Percentiles rank a stretch among this genome's conserved stretches.
phyloP scores from a whole-genome alignment of 2,797 vertebrate genomes.

The Enteromius treurensis region DNA sequence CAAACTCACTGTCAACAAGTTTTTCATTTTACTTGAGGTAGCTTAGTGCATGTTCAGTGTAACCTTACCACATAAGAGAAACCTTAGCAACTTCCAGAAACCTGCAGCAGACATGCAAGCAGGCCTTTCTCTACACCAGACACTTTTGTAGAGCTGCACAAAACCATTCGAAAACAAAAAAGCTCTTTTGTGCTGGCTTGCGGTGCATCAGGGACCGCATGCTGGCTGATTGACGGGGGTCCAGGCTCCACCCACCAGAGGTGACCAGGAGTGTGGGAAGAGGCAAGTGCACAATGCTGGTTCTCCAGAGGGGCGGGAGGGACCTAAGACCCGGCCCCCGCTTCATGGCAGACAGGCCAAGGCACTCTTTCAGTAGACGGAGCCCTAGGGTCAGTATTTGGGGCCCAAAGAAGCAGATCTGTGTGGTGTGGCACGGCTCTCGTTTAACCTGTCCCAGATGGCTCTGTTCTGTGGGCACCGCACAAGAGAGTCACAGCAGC shows the following conservation, averaged over 20 bases:
- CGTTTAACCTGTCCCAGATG: conserved; percentile 59
- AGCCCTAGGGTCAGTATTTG: conserved; percentile 57
- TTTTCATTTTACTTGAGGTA: conserved; percentile 26
- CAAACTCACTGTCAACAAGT: background rate
- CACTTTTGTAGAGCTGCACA: conserved; percentile 55
- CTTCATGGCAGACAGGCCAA: conserved; percentile 58
- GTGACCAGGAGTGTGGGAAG: conserved; percentile 66
- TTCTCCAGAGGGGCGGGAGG: conserved; percentile 41
- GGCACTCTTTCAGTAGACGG: conserved; percentile 54
- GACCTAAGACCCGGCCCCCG: conserved; percentile 41
- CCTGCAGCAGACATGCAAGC: conserved; percentile 27
- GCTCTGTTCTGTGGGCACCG: conserved; percentile 42
- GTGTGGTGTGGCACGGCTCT: conserved; percentile 43
- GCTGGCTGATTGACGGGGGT: conserved; percentile 59
- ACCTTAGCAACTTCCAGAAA: conserved; percentile 24
- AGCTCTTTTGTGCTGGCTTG: conserved; percentile 55
- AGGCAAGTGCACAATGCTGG: conserved; percentile 58
- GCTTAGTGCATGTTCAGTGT: conserved; percentile 42
- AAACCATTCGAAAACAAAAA: conserved; percentile 56
- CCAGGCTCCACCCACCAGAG: conserved; percentile 59
- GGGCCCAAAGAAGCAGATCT: conserved; percentile 53
- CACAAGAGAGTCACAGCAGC: conserved; percentile 13
- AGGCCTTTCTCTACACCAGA: conserved; percentile 45
- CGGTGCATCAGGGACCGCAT: conserved; percentile 39
- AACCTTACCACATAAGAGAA: conserved; percentile 38